Percentiles rank a stretch among this genome's conserved stretches.
Conservation (phyloP, 2,888 invertebrate species). For the Pseudoips prasinana region DNA sequence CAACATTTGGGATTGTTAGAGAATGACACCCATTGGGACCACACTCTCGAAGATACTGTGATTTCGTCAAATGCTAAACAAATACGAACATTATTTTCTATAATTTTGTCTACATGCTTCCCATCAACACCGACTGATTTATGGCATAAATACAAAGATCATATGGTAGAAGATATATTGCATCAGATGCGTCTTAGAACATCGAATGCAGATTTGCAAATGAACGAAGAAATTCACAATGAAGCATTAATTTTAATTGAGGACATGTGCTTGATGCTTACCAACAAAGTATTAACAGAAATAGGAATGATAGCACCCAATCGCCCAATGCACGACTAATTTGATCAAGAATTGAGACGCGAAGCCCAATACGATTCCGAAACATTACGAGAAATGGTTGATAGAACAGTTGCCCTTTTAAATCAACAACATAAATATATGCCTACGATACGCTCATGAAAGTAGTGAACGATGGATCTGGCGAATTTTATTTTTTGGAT, state of each 20-base stretch:
- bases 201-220: conserved; percentile 12
- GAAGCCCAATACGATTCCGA: conserved; percentile 10
- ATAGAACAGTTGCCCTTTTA: conserved; percentile 11
- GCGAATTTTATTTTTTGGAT: conserved; percentile 17
- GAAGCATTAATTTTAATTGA: conserved; percentile 20
- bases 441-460: conserved; percentile 17
- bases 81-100: conserved; percentile 31
- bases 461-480: conserved; percentile 16
- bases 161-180: conserved; percentile 19
- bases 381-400: conserved; percentile 6
- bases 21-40: conserved; percentile 28
- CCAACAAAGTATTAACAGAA: conserved; percentile 26
- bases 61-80: conserved; percentile 26
- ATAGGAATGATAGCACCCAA: conserved; percentile 26
- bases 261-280: conserved; percentile 29
- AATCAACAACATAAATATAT: conserved; percentile 23
- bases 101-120: conserved; percentile 14
- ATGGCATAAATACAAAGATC: conserved; percentile 14
- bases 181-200: conserved; percentile 10
- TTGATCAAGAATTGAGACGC: conserved; percentile 15
- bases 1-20: conserved; percentile 23
- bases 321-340: conserved; percentile 24
- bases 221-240: conserved; percentile 13
- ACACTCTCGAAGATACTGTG: conserved; percentile 24
- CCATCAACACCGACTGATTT: conserved; percentile 12